Evolutionary conservation across 2,888 invertebrate genomes (phyloP).

Genomic region (Pheosia gnoma): DNA sequence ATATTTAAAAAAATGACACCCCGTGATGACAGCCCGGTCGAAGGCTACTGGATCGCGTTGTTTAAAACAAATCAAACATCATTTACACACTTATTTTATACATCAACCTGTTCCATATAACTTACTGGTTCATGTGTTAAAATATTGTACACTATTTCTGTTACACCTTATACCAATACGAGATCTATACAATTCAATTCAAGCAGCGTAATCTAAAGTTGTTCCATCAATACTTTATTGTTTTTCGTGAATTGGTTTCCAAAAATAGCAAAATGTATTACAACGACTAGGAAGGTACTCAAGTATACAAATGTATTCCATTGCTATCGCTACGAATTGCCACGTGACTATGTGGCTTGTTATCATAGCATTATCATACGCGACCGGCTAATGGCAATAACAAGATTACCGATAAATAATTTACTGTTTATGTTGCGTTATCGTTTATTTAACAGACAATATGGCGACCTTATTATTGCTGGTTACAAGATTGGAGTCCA

Average conservation of each 20-base stretch:
- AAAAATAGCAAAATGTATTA: too few relatives aligned
- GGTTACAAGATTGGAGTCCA: neutral
- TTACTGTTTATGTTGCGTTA: neutral
- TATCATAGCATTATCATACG: neutral
- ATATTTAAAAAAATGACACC: too few relatives aligned
- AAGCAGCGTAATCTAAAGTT: neutral
- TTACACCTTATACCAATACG: too few relatives aligned
- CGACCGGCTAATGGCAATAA: neutral
- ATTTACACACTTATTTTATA: too few relatives aligned
- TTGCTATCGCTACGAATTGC: neutral
- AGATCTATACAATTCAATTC: neutral
- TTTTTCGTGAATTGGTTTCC: too few relatives aligned
- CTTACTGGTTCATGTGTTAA: too few relatives aligned
- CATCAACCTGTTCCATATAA: too few relatives aligned
- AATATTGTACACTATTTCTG: too few relatives aligned
- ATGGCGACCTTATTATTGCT: neutral
- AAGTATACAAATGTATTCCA: neutral
- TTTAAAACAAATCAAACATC: too few relatives aligned
- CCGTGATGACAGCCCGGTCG: too few relatives aligned
- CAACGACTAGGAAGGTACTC: too few relatives aligned
- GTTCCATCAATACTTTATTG: neutral
- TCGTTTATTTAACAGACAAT: neutral
- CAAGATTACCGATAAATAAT: neutral
- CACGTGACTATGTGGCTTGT: neutral
- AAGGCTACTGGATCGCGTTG: too few relatives aligned